A percentile compares a stretch with the other conserved stretches of the same genome.
Conservation (phyloP, 2,888 invertebrate species). For the Uropetala carovei region DNA sequence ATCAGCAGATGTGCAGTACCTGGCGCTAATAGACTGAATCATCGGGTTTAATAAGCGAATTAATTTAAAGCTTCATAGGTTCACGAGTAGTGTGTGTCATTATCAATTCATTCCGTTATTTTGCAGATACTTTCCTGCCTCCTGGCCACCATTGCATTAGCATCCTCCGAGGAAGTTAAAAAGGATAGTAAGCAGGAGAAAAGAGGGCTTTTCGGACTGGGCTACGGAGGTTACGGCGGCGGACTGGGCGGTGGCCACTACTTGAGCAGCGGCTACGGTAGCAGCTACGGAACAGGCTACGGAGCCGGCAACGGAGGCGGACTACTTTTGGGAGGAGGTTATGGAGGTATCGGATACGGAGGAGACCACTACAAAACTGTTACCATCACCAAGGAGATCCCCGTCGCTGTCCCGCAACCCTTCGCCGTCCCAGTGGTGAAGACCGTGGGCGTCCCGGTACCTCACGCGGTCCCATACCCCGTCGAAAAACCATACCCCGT, state of each 20-base stretch:
- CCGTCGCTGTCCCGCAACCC: slow-evolving; percentile 35
- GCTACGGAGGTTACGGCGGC: slow-evolving; percentile 5
- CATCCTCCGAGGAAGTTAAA: neutral
- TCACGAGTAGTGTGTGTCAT: too few relatives aligned
- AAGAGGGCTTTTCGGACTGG: slow-evolving; percentile 47
- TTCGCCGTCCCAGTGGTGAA: slow-evolving; percentile 41
- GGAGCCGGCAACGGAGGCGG: neutral
- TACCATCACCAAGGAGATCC: slow-evolving; percentile 52
- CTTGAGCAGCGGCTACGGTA: neutral
- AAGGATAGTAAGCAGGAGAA: slow-evolving; percentile 10
- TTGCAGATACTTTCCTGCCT: slow-evolving; percentile 1
- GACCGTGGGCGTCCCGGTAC: slow-evolving; percentile 39
- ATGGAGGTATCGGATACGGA: neutral
- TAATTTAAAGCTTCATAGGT: too few relatives aligned
- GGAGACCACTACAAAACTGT: neutral
- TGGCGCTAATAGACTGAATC: too few relatives aligned
- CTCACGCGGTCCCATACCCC: slow-evolving; percentile 44
- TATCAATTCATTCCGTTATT: neutral
- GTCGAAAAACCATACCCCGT: slow-evolving; percentile 45
- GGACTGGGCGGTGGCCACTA: neutral
- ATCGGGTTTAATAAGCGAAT: too few relatives aligned
- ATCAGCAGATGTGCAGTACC: too few relatives aligned
- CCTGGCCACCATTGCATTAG: neutral
- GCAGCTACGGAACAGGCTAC: neutral
- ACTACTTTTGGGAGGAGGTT: neutral